Evolutionary conservation across 1,140 invertebrate genomes (phyloP), one percentile per base, ranked within the genome.

Genomic region (Oedothorax gibbosus): DNA sequence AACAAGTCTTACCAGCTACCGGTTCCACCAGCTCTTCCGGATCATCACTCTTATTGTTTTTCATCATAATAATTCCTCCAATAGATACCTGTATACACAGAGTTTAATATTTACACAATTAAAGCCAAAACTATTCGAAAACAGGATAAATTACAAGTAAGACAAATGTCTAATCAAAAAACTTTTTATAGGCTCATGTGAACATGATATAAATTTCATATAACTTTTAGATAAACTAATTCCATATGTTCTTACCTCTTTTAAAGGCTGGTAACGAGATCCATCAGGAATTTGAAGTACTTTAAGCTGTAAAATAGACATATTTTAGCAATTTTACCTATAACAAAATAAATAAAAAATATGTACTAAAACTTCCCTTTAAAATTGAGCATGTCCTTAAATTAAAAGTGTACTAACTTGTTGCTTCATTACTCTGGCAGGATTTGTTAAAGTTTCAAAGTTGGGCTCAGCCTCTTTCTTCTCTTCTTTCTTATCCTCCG

Each of bases 391-490:
- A 18, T 62, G 1, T 66, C 10, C 15, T 66, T 18, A 66, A 12
- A 66, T 66, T 66, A 21, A 62, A 62, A 62, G 57, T 3, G 18
- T 18, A 35, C 15, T 71, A 88, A 91, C 90, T 90, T 99, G 98
- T 88, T 97, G 96, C 77, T 96, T 94, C 91, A 99, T 94, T 6
- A 97, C 94, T 71, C 98, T 93, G 1, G 97, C 96, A 0, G 98
- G 98, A 92, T 99, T 99, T 76, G 93, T 93, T 5, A 99, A 90
- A 82, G 98, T 95, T 91, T 99, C 97, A 91, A 96, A 98, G 82
- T 90, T 94, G 0, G 98, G 94, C 86, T 94, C 93, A 71, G 92
- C 91, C 92, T 93, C 91, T 87, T 92, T 91, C 89, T 97, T 96
- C 11, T 95, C 93, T 87, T 91, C 90, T 86, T 91, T 90, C 86